Evolutionary conservation across 37 sponge, comb jelly and placozoan genomes (phyloP).

Genomic region (Agelas oroides): DNA sequence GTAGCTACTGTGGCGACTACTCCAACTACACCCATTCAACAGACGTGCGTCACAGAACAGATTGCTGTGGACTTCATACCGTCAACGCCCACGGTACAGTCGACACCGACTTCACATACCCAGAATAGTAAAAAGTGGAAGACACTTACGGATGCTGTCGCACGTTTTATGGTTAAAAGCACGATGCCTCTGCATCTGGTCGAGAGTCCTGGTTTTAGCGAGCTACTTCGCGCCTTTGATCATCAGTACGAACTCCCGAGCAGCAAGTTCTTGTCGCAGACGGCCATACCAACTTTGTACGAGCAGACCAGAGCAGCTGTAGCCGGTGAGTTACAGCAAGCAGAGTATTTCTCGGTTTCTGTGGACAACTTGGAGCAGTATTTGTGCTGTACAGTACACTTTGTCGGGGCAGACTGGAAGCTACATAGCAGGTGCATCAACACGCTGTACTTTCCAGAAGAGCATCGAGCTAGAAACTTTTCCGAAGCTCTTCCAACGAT

Average conservation of each 20-base stretch:
- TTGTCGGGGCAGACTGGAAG: constrained; percentile 25
- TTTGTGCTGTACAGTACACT: constrained; percentile 43
- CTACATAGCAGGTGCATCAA: constrained; percentile 12
- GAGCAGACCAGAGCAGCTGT: constrained; percentile 19
- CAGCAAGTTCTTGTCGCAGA: constrained; percentile 19
- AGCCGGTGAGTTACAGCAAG: neutral
- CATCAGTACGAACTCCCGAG: constrained; percentile 38
- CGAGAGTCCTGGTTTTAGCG: constrained; percentile 29
- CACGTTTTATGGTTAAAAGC: constrained; percentile 40
- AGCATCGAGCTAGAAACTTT: constrained; percentile 28
- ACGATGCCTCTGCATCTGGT: constrained; percentile 12
- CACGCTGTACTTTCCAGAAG: constrained; percentile 25
- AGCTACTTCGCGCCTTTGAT: constrained; percentile 21
- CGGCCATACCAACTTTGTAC: constrained; percentile 41
- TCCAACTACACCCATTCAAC: neutral
- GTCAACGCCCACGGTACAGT: neutral
- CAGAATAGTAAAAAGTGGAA: constrained; percentile 29
- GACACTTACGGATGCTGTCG: constrained; percentile 32
- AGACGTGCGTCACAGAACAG: neutral
- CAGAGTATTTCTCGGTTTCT: constrained; percentile 23
- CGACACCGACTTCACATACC: constrained; percentile 2
- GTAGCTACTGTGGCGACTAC: too few species aligned
- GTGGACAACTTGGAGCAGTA: constrained; percentile 21
- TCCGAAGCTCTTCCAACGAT: constrained; percentile 29
- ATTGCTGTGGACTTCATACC: neutral